These are phyloP conservation scores for Loriculus beryllinus DNA, from an alignment of 2,797 vertebrate genomes.

Conservation along the genomic window DNA sequence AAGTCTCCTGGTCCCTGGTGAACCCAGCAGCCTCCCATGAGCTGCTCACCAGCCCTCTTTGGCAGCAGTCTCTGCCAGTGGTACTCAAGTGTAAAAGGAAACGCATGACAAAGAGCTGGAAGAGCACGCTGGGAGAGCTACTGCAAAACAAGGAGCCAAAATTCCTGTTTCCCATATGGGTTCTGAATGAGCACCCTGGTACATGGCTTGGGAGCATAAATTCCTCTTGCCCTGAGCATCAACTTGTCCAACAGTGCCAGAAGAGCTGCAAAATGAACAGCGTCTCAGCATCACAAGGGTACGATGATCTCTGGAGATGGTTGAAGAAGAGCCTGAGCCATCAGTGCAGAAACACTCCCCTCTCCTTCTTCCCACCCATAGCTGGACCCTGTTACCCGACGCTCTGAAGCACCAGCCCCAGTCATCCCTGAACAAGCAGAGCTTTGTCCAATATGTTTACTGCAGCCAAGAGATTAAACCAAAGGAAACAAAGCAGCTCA, in stretches of 20 bases:
- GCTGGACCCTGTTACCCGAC: neutral
- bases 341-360: neutral
- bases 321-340: neutral
- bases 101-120: neutral
- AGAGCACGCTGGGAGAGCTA: neutral
- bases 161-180: neutral
- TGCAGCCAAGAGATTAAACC: conserved; percentile 46
- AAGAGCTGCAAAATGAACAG: neutral
- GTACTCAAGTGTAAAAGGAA: neutral
- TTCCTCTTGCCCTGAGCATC: neutral
- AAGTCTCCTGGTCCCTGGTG: neutral
- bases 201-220: neutral
- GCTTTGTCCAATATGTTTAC: conserved; percentile 39
- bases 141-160: neutral
- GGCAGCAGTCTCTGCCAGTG: neutral
- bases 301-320: rapidly evolving
- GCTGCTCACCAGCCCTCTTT: neutral
- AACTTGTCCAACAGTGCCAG: neutral
- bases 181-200: neutral
- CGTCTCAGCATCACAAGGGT: neutral
- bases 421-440: neutral
- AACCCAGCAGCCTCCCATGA: neutral
- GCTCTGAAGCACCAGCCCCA: neutral
- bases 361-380: neutral
- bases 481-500: conserved; percentile 52